Conservation (phyloP, 2,888 invertebrate species). For the Melanostoma scalare region DNA sequence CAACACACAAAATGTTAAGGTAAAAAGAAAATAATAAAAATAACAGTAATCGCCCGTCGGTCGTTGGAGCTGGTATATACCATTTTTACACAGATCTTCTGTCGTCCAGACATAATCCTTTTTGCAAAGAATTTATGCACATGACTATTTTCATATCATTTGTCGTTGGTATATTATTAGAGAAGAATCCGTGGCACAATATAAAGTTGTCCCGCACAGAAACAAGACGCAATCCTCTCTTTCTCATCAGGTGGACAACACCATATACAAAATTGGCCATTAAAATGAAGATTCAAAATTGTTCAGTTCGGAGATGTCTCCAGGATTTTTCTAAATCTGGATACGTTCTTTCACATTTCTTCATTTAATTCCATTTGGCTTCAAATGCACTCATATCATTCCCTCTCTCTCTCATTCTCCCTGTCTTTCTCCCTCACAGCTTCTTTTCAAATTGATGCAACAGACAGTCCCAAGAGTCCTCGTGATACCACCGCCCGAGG, state of each 20-base stretch:
- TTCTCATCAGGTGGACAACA: slow-evolving; percentile 57
- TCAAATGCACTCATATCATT: slow-evolving; percentile 58
- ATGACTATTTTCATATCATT: slow-evolving; percentile 64
- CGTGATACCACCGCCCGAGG: slow-evolving; percentile 68
- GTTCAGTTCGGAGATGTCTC: slow-evolving; percentile 3
- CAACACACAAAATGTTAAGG: neutral
- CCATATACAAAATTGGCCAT: slow-evolving; percentile 39
- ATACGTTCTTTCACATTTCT: slow-evolving; percentile 61
- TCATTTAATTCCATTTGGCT: slow-evolving; percentile 71
- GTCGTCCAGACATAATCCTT: slow-evolving; percentile 41
- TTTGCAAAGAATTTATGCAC: slow-evolving; percentile 69
- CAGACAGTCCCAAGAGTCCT: slow-evolving; percentile 68
- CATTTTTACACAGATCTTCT: neutral
- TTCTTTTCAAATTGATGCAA: slow-evolving; percentile 56
- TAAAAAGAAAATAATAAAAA: slow-evolving; percentile 4
- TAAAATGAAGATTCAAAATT: slow-evolving; percentile 68
- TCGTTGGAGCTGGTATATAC: neutral
- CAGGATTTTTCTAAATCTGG: slow-evolving; percentile 55
- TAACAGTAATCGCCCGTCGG: slow-evolving; percentile 3
- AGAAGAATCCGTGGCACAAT: slow-evolving; percentile 57
- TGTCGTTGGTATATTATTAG: slow-evolving; percentile 28
- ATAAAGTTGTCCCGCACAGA: slow-evolving; percentile 17
- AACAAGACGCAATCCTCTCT: slow-evolving; percentile 23
- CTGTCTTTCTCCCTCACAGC: neutral
- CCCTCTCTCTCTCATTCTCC: neutral